Evolutionary conservation across 2,113 vertebrate genomes (phyloP).

Genomic region (Athene cunicularia): DNA sequence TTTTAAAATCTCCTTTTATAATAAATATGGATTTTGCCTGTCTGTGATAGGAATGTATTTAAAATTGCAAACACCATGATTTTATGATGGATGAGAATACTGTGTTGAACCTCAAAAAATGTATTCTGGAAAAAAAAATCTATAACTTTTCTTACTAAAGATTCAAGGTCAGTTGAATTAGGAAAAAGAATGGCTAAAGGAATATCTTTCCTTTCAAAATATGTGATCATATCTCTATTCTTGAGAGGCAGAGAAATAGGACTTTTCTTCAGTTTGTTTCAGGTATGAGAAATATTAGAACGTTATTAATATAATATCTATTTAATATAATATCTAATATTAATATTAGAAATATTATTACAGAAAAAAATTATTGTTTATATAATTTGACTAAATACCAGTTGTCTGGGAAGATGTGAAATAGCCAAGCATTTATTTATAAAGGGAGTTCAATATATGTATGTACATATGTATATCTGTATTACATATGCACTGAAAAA

Average conservation of each 20-base stretch:
- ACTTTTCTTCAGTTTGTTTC: neutral
- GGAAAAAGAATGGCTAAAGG: neutral
- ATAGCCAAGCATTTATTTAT: neutral
- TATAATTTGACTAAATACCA: neutral
- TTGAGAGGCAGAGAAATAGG: neutral
- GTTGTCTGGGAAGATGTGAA: neutral
- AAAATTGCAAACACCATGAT: neutral
- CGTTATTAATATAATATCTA: too few species aligned
- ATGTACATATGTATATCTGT: neutral
- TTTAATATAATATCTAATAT: too few species aligned
- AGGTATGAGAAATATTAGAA: neutral
- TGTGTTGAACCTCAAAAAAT: neutral
- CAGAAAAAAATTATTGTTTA: neutral
- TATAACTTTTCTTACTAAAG: neutral
- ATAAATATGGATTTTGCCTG: conserved; percentile 35
- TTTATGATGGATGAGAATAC: neutral
- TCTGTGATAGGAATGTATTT: neutral
- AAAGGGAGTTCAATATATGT: neutral
- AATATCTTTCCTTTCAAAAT: neutral
- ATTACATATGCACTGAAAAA: neutral
- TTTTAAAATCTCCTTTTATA: conserved; percentile 2
- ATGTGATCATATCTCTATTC: neutral
- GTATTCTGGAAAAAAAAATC: neutral
- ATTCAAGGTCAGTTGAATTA: neutral
- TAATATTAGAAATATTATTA: neutral